These are phyloP conservation scores for Saccopteryx leptura DNA, from an alignment of 2,113 vertebrate species.

Conservation along the genomic window DNA sequence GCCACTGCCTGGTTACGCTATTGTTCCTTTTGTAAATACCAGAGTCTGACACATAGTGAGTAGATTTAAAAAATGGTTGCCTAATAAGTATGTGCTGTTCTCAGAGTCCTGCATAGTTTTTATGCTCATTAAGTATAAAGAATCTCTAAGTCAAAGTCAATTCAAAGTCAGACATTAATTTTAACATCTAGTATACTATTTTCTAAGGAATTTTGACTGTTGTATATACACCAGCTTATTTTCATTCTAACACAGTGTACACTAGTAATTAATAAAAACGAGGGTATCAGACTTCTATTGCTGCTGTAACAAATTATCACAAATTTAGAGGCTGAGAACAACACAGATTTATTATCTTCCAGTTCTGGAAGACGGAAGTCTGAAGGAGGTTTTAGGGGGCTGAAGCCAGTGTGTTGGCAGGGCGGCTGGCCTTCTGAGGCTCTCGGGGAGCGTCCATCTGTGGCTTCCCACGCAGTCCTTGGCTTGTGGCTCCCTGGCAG, in stretches of 20 bases:
- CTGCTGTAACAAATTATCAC: neutral
- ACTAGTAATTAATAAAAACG: neutral
- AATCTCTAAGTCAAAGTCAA: neutral
- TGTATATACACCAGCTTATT: neutral
- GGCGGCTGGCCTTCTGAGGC: neutral
- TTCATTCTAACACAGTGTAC: neutral
- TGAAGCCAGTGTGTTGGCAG: neutral
- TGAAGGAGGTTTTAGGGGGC: neutral
- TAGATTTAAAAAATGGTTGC: neutral
- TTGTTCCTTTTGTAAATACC: slow-evolving; percentile 55
- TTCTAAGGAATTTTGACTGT: slow-evolving; percentile 39
- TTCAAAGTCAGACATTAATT: slow-evolving; percentile 31
- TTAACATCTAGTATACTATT: neutral
- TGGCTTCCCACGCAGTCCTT: neutral
- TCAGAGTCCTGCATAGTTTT: neutral
- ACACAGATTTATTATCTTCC: neutral
- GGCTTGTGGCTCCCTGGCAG: slow-evolving; percentile 46
- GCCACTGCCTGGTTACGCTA: neutral
- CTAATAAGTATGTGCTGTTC: neutral
- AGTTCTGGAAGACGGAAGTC: neutral
- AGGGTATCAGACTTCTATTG: neutral
- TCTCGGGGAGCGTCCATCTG: neutral
- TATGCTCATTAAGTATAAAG: neutral
- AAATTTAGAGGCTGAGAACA: neutral
- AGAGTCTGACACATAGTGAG: neutral